Evolutionary conservation across 2,113 vertebrate species (phyloP).

Genomic region (Cichladusa arquata): DNA sequence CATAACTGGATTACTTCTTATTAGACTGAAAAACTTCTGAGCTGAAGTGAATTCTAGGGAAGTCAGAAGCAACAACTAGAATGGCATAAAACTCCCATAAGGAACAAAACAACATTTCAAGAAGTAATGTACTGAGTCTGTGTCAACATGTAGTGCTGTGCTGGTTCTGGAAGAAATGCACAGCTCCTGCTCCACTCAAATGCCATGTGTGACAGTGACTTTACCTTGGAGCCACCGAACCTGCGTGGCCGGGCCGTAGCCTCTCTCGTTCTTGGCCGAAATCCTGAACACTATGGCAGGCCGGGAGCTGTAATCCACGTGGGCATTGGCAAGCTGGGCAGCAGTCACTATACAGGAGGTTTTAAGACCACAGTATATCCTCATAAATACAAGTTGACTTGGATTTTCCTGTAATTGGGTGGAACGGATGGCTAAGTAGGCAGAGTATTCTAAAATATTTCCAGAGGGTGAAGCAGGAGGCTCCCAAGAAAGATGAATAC

Average conservation of each 20-base stretch:
- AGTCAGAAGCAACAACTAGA: background rate
- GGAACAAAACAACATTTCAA: background rate
- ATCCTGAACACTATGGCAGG: slow-evolving; percentile 96
- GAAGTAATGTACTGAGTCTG: background rate
- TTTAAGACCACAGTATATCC: slow-evolving; percentile 93
- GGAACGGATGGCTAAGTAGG: slow-evolving; percentile 94
- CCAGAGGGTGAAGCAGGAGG: slow-evolving; percentile 90
- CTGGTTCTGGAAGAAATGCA: background rate
- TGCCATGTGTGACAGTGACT: background rate
- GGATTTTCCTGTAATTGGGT: slow-evolving; percentile 78
- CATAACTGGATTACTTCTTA: background rate
- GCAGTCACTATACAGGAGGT: slow-evolving; percentile 86
- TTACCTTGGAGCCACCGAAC: slow-evolving; percentile 98
- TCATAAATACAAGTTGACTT: slow-evolving; percentile 89
- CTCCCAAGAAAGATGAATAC: slow-evolving; percentile 96
- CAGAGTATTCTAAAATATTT: slow-evolving; percentile 94
- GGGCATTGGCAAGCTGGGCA: slow-evolving; percentile 88
- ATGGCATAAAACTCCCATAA: background rate
- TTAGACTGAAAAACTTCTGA: background rate
- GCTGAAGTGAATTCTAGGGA: background rate
- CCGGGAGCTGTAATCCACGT: slow-evolving; percentile 89
- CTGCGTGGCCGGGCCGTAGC: slow-evolving; percentile 95
- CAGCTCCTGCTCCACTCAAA: background rate
- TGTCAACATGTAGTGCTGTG: background rate
- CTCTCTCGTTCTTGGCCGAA: slow-evolving; percentile 95